phyloP scores from a whole-genome alignment of 2,113 vertebrate genomes.

The Panthera tigris region DNA sequence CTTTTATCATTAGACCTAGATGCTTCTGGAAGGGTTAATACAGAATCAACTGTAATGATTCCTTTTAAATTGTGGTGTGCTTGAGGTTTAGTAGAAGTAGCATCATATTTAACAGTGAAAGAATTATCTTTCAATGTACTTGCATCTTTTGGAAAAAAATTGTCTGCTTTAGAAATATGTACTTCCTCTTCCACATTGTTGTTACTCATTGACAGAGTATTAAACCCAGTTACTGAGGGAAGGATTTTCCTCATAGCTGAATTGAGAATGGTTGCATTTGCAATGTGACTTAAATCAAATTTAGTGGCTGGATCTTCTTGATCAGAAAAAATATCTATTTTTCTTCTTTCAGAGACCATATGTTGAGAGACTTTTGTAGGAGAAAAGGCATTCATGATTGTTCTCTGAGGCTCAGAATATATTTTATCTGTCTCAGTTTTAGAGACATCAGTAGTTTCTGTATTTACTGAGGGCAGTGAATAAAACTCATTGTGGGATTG shows the following conservation, averaged over 20 bases:
- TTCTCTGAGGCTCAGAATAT: not conserved
- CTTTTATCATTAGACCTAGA: not conserved
- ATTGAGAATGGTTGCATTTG: not conserved
- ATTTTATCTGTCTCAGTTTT: constrained; percentile 12
- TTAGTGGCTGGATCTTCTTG: not conserved
- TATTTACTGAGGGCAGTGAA: not conserved
- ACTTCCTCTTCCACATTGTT: not conserved
- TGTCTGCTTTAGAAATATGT: not conserved
- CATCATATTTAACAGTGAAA: not conserved
- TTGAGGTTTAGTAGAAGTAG: not conserved
- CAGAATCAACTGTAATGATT: not conserved
- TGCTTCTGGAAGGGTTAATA: not conserved
- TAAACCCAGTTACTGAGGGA: not conserved
- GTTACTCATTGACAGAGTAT: not conserved
- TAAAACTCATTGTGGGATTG: not conserved
- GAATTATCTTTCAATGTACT: not conserved
- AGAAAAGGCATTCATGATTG: not conserved
- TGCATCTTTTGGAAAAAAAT: not conserved
- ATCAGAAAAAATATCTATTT: not conserved
- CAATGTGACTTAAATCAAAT: not conserved
- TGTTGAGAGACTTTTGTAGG: constrained; percentile 1
- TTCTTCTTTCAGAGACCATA: not conserved
- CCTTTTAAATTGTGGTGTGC: not conserved
- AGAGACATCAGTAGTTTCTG: not conserved
- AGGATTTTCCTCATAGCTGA: not conserved